phyloP scores from a whole-genome alignment of 2,888 invertebrate species.

The Sympetrum striolatum region DNA sequence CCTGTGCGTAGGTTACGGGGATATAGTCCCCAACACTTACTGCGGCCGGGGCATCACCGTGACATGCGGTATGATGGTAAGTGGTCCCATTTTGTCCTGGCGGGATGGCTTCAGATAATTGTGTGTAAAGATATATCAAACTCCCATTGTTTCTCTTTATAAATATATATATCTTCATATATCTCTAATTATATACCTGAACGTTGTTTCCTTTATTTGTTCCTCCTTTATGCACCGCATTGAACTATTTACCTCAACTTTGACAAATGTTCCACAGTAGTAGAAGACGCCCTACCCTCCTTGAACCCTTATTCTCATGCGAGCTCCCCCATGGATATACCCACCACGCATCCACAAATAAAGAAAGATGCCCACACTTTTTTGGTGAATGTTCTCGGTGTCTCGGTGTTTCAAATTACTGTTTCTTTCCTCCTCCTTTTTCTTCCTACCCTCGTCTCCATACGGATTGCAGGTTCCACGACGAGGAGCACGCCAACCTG shows the following conservation, averaged over 20 bases:
- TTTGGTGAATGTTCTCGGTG: slow-evolving; percentile 45
- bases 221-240: slow-evolving; percentile 1
- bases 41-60: slow-evolving; percentile 69
- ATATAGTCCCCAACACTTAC: slow-evolving; percentile 69
- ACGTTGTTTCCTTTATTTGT: not conserved
- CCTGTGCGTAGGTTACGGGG: slow-evolving; percentile 69
- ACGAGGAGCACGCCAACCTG: slow-evolving; percentile 97
- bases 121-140: not conserved
- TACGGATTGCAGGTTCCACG: slow-evolving; percentile 81
- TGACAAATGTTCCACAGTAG: not conserved
- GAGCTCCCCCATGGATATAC: not conserved
- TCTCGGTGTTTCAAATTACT: slow-evolving; percentile 45
- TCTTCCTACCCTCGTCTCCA: not conserved
- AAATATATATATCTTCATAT: slow-evolving; percentile 11
- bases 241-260: not conserved
- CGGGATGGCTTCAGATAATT: slow-evolving; percentile 37
- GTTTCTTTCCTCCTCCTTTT: slow-evolving; percentile 35
- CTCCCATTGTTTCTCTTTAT: slow-evolving; percentile 1
- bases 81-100: slow-evolving; percentile 47
- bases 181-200: not conserved
- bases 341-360: not conserved
- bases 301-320: not conserved
- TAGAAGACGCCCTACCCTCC: not conserved
- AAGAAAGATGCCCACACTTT: slow-evolving; percentile 36
- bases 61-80: slow-evolving; percentile 67